Conservation (phyloP, 2,797 vertebrate species). For the Ambastaia sidthimunki region DNA sequence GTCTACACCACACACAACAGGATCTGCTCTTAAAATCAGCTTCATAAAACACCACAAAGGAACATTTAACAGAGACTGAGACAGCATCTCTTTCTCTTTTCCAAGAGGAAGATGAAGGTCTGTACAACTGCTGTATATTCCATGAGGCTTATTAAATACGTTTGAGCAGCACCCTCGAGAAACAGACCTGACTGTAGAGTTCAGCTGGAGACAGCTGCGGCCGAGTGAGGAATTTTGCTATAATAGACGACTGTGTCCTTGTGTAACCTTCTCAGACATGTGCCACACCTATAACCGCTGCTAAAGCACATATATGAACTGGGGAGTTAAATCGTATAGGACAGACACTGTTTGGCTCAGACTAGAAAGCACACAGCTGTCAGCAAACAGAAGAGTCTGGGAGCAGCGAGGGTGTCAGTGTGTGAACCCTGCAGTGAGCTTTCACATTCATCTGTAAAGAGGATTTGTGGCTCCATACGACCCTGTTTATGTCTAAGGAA, state of each 20-base stretch:
- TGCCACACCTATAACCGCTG: slow-evolving; percentile 16
- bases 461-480: slow-evolving; percentile 64
- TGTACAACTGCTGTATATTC: neutral
- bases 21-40: slow-evolving; percentile 19
- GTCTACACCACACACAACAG: slow-evolving; percentile 35
- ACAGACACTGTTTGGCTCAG: slow-evolving; percentile 10
- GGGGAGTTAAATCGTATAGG: neutral
- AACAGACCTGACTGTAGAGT: neutral
- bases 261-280: slow-evolving; percentile 20
- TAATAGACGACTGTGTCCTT: slow-evolving; percentile 10
- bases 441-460: slow-evolving; percentile 62
- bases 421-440: slow-evolving; percentile 34
- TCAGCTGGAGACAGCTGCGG: neutral
- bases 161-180: neutral
- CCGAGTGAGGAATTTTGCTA: slow-evolving; percentile 45
- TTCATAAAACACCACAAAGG: slow-evolving; percentile 6
- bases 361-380: slow-evolving; percentile 47
- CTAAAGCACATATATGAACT: neutral
- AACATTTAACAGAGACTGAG: neutral
- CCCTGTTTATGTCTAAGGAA: slow-evolving; percentile 24
- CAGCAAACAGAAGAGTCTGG: slow-evolving; percentile 52
- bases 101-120: neutral
- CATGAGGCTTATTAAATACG: neutral
- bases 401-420: slow-evolving; percentile 2
- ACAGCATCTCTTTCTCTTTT: neutral